These are phyloP conservation scores for Andricus curvator DNA, from an alignment of 2,888 invertebrate genomes.

Conservation along the genomic window DNA sequence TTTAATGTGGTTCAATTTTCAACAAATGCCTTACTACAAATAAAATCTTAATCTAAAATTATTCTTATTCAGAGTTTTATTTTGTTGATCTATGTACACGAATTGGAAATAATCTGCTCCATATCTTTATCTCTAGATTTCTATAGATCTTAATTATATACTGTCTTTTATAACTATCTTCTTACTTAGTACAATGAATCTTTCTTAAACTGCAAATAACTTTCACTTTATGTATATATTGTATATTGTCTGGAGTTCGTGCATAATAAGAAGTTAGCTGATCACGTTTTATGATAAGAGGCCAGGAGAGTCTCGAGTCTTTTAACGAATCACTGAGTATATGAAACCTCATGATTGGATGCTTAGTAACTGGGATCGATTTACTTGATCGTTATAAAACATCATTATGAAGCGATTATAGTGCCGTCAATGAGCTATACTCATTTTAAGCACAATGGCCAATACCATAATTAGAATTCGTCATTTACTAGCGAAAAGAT, in stretches of 20 bases:
- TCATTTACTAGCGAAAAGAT: conserved; percentile 21
- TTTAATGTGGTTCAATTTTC: too few relatives aligned
- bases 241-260: neutral
- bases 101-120: too few relatives aligned
- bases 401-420: conserved; percentile 57
- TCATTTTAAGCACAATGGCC: conserved; percentile 29
- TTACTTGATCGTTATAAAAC: conserved; percentile 52
- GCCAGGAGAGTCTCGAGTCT: neutral
- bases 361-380: conserved; percentile 45
- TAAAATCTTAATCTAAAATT: too few relatives aligned
- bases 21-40: too few relatives aligned
- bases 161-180: too few relatives aligned
- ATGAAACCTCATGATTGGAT: conserved; percentile 35
- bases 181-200: neutral
- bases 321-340: conserved; percentile 36
- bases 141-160: too few relatives aligned
- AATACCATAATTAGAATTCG: conserved; percentile 34
- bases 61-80: too few relatives aligned
- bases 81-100: too few relatives aligned
- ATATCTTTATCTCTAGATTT: too few relatives aligned
- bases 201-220: neutral
- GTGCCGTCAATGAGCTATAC: conserved; percentile 50
- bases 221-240: neutral
- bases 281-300: conserved; percentile 5
- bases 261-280: conserved; percentile 31